Evolutionary conservation across 2,113 vertebrate genomes (phyloP).

Genomic region (Pollachius pollachius): DNA sequence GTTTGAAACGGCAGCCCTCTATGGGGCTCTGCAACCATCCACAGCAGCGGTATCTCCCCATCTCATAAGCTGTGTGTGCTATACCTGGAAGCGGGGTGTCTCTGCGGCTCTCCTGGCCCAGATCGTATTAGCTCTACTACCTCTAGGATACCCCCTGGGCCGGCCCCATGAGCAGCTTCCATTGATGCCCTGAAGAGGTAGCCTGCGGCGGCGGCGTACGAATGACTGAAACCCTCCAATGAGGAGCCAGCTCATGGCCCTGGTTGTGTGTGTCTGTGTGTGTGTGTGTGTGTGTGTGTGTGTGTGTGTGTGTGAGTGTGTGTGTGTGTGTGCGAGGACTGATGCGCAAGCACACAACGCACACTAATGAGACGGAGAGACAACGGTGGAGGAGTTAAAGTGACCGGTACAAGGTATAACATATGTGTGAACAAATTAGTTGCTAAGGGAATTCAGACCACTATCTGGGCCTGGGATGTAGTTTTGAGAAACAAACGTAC

Average conservation of each 20-base stretch:
- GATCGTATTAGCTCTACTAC: slow-evolving; percentile 69
- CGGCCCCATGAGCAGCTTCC: slow-evolving; percentile 70
- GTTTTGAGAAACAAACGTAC: slow-evolving; percentile 48
- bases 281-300: slow-evolving; percentile 5
- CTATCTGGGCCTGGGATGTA: slow-evolving; percentile 50
- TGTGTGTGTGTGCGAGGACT: no score
- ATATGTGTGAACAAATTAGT: slow-evolving; percentile 61
- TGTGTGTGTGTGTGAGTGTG: no score
- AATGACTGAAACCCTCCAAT: slow-evolving; percentile 47
- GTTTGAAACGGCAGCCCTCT: slow-evolving; percentile 54
- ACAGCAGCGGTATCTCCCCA: slow-evolving; percentile 60
- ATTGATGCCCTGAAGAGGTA: slow-evolving; percentile 69
- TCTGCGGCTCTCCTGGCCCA: slow-evolving; percentile 52
- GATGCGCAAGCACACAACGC: no score
- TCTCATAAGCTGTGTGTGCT: slow-evolving; percentile 62
- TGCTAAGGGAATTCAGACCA: slow-evolving; percentile 62
- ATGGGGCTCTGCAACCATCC: slow-evolving; percentile 53
- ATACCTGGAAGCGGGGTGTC: slow-evolving; percentile 46
- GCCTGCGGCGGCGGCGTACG: slow-evolving; percentile 50
- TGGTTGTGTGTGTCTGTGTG: slow-evolving; percentile 14
- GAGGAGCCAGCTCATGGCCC: neutral
- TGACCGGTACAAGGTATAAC: slow-evolving; percentile 32
- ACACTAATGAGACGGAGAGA: slow-evolving; percentile 31
- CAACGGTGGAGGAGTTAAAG: slow-evolving; percentile 44
- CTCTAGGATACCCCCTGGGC: slow-evolving; percentile 58